Percentiles rank a stretch among this genome's conserved stretches.
Conservation (phyloP, 2,888 invertebrate species). For the Choreutis nemorana region DNA sequence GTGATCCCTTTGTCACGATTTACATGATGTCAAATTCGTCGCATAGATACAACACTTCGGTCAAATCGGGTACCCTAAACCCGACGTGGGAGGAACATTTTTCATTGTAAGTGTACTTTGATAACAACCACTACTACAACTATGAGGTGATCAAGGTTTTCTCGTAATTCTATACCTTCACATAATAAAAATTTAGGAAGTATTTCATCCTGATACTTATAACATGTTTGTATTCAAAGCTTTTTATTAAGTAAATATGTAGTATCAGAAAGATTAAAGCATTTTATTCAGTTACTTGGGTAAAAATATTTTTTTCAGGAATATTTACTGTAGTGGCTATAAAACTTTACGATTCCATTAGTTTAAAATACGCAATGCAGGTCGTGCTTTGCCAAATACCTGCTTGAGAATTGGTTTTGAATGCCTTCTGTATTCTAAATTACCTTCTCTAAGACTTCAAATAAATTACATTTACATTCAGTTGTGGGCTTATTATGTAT, state of each 20-base stretch:
- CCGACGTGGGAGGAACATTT: conserved; percentile 98
- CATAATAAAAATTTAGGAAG: too few species aligned
- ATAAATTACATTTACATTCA: too few species aligned
- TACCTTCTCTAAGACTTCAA: too few species aligned
- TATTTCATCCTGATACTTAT: too few species aligned
- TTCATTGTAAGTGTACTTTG: conserved; percentile 80
- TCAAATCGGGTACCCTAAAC: conserved; percentile 87
- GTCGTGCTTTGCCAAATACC: neutral
- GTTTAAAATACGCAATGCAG: conserved; percentile 2
- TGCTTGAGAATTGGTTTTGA: neutral
- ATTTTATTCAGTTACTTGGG: neutral
- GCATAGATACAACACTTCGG: conserved; percentile 88
- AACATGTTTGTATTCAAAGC: too few species aligned
- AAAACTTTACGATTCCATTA: conserved; percentile 11
- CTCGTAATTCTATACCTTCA: too few species aligned
- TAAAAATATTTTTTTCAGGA: neutral
- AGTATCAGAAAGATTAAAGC: neutral
- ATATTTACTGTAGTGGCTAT: conserved; percentile 1
- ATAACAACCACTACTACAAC: too few species aligned
- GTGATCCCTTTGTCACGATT: conserved; percentile 97
- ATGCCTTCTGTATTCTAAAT: too few species aligned
- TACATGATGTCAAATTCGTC: conserved; percentile 80
- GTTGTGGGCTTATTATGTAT: neutral
- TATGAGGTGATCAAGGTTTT: too few species aligned
- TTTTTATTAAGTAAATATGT: too few species aligned